phyloP scores from a whole-genome alignment of 2,888 invertebrate genomes.

The Drosophila subquinaria region DNA sequence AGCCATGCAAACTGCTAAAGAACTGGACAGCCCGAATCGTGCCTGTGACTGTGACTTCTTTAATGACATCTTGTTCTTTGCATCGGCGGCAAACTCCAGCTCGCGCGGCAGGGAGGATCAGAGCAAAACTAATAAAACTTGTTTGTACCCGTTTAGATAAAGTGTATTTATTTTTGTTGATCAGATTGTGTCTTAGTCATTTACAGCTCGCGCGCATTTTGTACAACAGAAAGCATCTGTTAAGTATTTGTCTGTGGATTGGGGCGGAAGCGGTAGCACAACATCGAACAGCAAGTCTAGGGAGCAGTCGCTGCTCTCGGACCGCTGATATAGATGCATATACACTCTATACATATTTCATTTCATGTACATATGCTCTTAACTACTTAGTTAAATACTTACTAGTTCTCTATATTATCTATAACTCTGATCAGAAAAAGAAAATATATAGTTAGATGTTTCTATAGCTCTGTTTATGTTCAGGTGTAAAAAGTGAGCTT shows the following conservation, averaged over 20 bases:
- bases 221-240: constrained; percentile 57
- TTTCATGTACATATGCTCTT: constrained; percentile 47
- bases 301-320: no score
- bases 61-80: constrained; percentile 96
- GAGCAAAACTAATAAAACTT: constrained; percentile 82
- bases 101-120: no score
- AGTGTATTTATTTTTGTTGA: constrained; percentile 57
- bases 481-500: constrained; percentile 63
- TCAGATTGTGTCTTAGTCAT: constrained; percentile 47
- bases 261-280: no score
- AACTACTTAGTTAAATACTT: constrained; percentile 44
- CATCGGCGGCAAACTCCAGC: no score
- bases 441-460: constrained; percentile 17
- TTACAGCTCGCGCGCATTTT: constrained; percentile 58
- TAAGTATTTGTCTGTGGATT: constrained; percentile 43
- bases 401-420: constrained; percentile 17
- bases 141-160: constrained; percentile 17
- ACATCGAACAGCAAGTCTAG: no score
- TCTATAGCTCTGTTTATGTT: constrained; percentile 27
- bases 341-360: constrained; percentile 24
- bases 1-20: constrained; percentile 90
- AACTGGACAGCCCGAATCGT: constrained; percentile 95
- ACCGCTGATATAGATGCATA: no score
- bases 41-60: constrained; percentile 96
- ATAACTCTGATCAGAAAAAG: constrained; percentile 38